Base-by-base conservation (phyloP, 2,888 invertebrate species). In the Crioceris asparagi region DNA sequence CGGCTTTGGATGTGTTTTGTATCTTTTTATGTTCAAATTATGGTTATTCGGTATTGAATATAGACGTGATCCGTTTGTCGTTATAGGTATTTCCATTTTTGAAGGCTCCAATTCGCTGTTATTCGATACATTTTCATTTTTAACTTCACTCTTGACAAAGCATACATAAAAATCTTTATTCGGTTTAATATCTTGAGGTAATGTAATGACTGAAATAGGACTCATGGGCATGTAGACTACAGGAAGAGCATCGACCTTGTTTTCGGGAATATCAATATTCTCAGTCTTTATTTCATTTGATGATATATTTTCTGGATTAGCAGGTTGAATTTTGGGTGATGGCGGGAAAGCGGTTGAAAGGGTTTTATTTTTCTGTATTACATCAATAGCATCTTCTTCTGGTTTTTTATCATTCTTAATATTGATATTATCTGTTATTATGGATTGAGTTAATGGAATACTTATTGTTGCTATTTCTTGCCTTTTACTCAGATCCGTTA, bases 1-100 rank as follows among this genome's bases (percentile, higher is more conserved):
- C 8, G 77, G 74, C 42, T 78, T 73, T 41, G 77, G 72, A 40
- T 74, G 71, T 15, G 70, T 55, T 43, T 69, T 58, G 55, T 72
- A 74, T 65, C 59, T 46, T 38, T 57, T 55, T 37, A 57, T 49
- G 43, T 49, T 54, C 15, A 47, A 43, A 6, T 46, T 49, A n/a
- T 50, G 38, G 19, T 50, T 49, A 29, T 51, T 55, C 5, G 59
- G 57, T 34, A 62, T 56, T 8, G 57, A 53, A 38, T 59, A 46
- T 34, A 59, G 54, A 17, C 56, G 46, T 29, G 56, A 53, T 37
- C 55, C 55, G 23, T 52, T 57, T 19, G 53, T 51, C 17, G 48
- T 39, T n/a, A 47, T 38, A 10, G 56, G 52, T 11, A 54, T 53
- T 38, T 51, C 54, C 29, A 53, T 44, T 2, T 52, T 51, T 16